Conservation (phyloP, 2,113 vertebrate genomes). For the Atractosteus spatula region DNA sequence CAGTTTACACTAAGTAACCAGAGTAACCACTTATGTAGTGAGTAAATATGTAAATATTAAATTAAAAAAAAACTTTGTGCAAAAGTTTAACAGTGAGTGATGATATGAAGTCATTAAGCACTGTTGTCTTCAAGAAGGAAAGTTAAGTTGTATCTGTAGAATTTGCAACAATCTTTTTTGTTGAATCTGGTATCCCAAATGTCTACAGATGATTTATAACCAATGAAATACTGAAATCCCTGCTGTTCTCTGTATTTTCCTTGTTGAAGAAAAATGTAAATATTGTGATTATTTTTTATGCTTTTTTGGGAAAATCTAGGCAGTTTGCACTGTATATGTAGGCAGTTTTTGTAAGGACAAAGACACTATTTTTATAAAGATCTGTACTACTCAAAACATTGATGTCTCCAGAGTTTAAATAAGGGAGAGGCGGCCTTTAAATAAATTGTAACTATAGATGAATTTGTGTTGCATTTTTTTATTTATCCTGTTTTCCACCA, state of each 20-base stretch:
- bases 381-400: conserved; percentile 17
- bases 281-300: conserved; percentile 19
- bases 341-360: conserved; percentile 23
- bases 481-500: not conserved
- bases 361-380: conserved; percentile 35
- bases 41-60: conserved; percentile 14
- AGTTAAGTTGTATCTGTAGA: conserved; percentile 10
- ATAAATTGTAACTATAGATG: conserved; percentile 23
- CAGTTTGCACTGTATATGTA: conserved; percentile 18
- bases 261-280: conserved; percentile 22
- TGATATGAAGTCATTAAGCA: conserved; percentile 5
- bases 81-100: not conserved
- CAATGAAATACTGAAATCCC: conserved; percentile 4
- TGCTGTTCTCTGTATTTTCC: conserved; percentile 10
- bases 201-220: conserved; percentile 1
- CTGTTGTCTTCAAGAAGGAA: conserved; percentile 7
- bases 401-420: conserved; percentile 14
- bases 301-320: conserved; percentile 5
- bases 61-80: conserved; percentile 11
- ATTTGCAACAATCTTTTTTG: conserved; percentile 17
- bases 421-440: conserved; percentile 28
- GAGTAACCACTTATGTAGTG: conserved; percentile 6
- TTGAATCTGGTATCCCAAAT: conserved; percentile 5
- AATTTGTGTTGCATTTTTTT: not conserved
- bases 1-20: not conserved